Base-by-base conservation (phyloP, 2,888 invertebrate genomes). In the Cephalotes varians region DNA sequence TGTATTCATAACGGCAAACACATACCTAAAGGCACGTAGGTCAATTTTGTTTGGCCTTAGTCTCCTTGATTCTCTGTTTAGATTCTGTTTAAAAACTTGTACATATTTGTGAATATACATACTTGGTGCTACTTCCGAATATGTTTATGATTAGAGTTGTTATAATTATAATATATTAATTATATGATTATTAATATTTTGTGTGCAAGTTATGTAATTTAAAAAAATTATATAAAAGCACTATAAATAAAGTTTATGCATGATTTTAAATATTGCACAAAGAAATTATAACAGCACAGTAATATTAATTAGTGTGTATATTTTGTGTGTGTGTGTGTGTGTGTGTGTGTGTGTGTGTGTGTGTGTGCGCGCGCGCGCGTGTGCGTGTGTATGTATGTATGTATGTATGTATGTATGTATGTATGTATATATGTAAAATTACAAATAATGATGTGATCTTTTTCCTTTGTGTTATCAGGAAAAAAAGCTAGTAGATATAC, bases 401-500 rank as follows among this genome's bases (percentile, higher is more conserved):
- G 12, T 40, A n/a, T 44, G 3, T 40, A 10, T 40, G 1, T 21
- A 54, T 18, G 1, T 25, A 31, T 10, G 56, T 37, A 1, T 37
- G 9, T 49, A 7, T 49, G 47, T 47, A 7, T 49, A 0, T 9
- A 12, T 25, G 1, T 18, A 47, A n/a, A n/a, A n/a, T n/a, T 21
- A 58, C 15, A 5, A 28, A 40, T 7, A 62, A 44, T 64, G n/a
- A 79, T 69, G 28, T 74, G 12, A 7, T 5, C 10, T 58, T 25
- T n/a, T 40, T 1, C 25, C 31, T 25, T 56, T 77, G 76, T 85
- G 76, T 81, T 88, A 82, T 18, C 81, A 94, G 94, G 87, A 92
- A 90, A 86, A 76, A n/a, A 76, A n/a, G n/a, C n/a, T 47, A 73
- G 58, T 90, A 90, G 85, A 89, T 86, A 90, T 87, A 90, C 81